These are phyloP conservation scores for Oligia latruncula DNA, from an alignment of 2,888 invertebrate species.

Conservation along the genomic window DNA sequence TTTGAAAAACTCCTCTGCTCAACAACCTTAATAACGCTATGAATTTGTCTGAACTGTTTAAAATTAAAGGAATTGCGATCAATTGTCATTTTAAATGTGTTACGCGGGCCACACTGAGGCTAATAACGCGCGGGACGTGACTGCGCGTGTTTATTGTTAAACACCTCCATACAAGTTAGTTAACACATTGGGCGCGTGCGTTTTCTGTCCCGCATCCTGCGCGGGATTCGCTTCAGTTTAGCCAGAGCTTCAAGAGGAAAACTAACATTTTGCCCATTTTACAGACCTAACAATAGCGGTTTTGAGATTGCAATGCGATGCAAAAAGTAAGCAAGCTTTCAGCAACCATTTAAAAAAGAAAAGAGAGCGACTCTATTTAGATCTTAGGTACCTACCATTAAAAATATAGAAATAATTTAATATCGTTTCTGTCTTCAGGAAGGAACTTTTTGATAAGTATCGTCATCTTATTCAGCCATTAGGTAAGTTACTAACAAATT, in stretches of 20 bases:
- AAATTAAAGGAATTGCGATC: not conserved
- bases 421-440: conserved; percentile 71
- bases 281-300: not conserved
- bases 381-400: not conserved
- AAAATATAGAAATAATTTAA: not conserved
- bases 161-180: not conserved
- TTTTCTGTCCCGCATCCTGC: not conserved
- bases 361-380: not conserved
- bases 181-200: not conserved
- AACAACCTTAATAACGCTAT: not conserved
- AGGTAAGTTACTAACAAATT: conserved; percentile 68
- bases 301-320: not conserved
- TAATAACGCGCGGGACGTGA: too few species aligned
- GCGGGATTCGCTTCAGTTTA: not conserved
- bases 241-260: not conserved
- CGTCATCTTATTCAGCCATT: conserved; percentile 70
- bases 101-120: not conserved
- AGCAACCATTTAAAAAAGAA: not conserved
- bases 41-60: not conserved
- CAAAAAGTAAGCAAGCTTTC: not conserved
- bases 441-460: conserved; percentile 79
- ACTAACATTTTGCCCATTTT: not conserved
- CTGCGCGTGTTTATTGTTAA: not conserved
- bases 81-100: not conserved
- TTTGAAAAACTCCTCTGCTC: not conserved